Conservation (phyloP, 2,888 invertebrate species). For the Crematogaster levior region DNA sequence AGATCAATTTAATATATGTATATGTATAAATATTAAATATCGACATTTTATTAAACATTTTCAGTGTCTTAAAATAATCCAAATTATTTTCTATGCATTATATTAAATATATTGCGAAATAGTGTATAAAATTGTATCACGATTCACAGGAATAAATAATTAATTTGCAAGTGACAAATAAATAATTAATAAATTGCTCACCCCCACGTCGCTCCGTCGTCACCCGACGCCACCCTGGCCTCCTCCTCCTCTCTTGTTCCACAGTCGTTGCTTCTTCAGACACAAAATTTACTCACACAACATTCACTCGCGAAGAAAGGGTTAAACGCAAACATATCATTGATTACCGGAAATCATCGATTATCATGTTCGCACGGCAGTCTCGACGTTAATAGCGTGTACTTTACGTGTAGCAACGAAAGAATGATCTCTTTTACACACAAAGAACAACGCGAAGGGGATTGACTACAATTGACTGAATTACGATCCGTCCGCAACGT, state of each 20-base stretch:
- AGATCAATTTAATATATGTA: too few species aligned
- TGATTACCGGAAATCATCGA: not conserved
- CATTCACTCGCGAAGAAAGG: not conserved
- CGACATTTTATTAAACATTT: not conserved
- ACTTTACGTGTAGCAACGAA: not conserved
- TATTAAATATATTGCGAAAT: not conserved
- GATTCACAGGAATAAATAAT: not conserved
- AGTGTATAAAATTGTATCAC: too few species aligned
- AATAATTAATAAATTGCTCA: not conserved
- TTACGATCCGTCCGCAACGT: not conserved
- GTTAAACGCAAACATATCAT: not conserved
- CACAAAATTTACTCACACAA: not conserved
- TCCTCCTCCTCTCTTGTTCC: not conserved
- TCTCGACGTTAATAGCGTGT: not conserved
- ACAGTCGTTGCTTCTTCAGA: too few species aligned
- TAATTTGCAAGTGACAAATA: not conserved
- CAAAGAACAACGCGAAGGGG: too few species aligned
- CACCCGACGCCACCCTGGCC: not conserved
- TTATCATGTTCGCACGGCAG: too few species aligned
- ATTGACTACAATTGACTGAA: not conserved
- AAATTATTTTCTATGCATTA: not conserved
- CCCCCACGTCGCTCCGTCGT: not conserved
- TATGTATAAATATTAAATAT: not conserved
- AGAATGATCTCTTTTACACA: not conserved
- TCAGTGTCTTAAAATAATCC: not conserved